These are phyloP conservation scores for Gymnobelideus leadbeateri DNA, from an alignment of 2,113 vertebrate species.

Conservation along the genomic window DNA sequence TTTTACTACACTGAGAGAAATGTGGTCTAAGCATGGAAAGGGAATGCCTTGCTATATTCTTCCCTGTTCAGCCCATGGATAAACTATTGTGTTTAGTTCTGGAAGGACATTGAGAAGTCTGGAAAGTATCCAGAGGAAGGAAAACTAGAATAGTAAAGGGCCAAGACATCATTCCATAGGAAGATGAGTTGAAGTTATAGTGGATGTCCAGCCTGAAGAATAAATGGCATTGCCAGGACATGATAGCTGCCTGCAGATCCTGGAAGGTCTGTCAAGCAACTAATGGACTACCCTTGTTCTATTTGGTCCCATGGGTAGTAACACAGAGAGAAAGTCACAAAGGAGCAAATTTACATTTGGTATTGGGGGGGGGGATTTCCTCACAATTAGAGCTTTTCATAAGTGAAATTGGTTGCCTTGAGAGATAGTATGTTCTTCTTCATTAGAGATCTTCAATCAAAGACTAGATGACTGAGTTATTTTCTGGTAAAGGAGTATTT, in stretches of 20 bases:
- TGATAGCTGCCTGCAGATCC: neutral
- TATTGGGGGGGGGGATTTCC: neutral
- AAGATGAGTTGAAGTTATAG: neutral
- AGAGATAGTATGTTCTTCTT: neutral
- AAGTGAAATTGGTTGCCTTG: neutral
- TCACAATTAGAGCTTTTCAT: neutral
- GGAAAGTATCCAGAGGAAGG: neutral
- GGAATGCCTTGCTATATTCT: neutral
- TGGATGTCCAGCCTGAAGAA: neutral
- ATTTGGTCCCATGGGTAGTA: neutral
- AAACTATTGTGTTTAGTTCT: neutral
- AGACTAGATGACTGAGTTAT: neutral
- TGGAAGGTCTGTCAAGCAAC: neutral
- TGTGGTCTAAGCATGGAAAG: neutral
- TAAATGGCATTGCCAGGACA: neutral
- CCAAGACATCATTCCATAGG: neutral
- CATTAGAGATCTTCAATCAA: neutral
- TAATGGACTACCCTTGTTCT: neutral
- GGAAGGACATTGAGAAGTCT: neutral
- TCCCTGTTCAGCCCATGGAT: neutral
- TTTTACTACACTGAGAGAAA: neutral
- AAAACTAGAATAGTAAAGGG: neutral
- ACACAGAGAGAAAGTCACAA: neutral
- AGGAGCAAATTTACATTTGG: neutral
- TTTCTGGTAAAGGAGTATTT: neutral